Base-by-base conservation (phyloP, 2,113 vertebrate species). In the Eclectus roratus region DNA sequence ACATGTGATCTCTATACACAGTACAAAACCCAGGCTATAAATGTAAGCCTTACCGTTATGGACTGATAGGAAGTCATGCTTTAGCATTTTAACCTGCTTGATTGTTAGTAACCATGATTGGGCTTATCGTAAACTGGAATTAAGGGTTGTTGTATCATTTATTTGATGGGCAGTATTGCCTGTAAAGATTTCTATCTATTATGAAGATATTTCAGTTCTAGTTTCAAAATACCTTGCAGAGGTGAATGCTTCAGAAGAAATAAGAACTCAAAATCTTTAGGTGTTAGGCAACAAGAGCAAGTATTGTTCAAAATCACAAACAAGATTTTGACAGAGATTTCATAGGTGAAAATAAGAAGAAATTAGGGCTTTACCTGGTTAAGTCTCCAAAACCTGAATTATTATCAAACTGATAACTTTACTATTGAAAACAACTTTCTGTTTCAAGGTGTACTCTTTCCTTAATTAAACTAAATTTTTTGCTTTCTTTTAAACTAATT, bases 181-280 rank as follows among this genome's bases (percentile, higher is more conserved):
- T 89, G 41, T 43, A 64, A 83, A 46, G 35, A 35, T 92, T 80
- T 93, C 21, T 46, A 0, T 58, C 9, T 78, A 0, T 58, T 33
- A 20, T 35, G 37, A 88, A 46, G 4, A 2, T 44, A 27, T 46
- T 50, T 80, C 37, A 49, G 24, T 46, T 93, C 35, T 88, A 20
- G 7, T 68, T 93, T 88, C 21, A 86, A 88, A 86, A 78, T 74
- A n/a, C 9, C 39, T 88, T 88, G 52, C n/a, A 61, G 84, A 72
- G 39, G 17, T 84, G 35, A 55, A 61, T n/a, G n/a, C n/a, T 85
- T 18, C 33, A 81, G 49, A 25, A 93, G 70, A 88, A 68, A 24
- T 3, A 82, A 23, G 47, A 91, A 85, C 39, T 77, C 2, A 39
- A 49, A 50, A 41, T 71, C 28, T 77, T 76, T 61, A 41, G 29